Evolutionary conservation across 2,888 invertebrate genomes (phyloP).

Genomic region (Calameuta filiformis): DNA sequence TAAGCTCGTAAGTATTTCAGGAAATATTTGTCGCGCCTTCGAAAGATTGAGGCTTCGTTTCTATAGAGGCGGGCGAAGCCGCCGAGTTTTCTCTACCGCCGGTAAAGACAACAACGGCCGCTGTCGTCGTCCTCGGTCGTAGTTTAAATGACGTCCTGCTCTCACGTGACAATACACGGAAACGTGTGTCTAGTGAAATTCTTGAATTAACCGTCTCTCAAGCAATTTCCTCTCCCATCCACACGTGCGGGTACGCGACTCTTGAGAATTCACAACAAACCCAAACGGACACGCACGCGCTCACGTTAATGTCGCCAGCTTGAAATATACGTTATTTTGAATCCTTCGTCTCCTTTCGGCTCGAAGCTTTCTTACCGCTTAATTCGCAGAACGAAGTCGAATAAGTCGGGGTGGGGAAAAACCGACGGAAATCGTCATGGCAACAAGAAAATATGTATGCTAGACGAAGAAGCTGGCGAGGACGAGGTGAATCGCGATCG

Average conservation of each 20-base stretch:
- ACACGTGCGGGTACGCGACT: not conserved
- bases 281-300: not conserved
- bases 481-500: not conserved
- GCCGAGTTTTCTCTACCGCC: not conserved
- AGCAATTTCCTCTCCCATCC: not conserved
- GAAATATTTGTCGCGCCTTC: not conserved
- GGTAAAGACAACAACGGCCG: not conserved
- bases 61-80: not conserved
- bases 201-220: not conserved
- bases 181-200: not conserved
- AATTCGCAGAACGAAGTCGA: not conserved
- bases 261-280: not conserved
- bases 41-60: not conserved
- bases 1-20: slow-evolving; percentile 38
- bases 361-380: not conserved
- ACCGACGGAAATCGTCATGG: not conserved
- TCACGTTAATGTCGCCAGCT: not conserved
- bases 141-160: not conserved
- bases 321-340: not conserved
- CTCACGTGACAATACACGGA: not conserved
- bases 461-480: not conserved
- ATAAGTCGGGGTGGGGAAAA: not conserved
- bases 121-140: not conserved
- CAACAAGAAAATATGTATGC: not conserved
- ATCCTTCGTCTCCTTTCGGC: not conserved